Percentiles rank a stretch among this genome's conserved stretches.
Evolutionary conservation across 2,888 invertebrate genomes (phyloP).

Genomic region (Bembecia ichneumoniformis): DNA sequence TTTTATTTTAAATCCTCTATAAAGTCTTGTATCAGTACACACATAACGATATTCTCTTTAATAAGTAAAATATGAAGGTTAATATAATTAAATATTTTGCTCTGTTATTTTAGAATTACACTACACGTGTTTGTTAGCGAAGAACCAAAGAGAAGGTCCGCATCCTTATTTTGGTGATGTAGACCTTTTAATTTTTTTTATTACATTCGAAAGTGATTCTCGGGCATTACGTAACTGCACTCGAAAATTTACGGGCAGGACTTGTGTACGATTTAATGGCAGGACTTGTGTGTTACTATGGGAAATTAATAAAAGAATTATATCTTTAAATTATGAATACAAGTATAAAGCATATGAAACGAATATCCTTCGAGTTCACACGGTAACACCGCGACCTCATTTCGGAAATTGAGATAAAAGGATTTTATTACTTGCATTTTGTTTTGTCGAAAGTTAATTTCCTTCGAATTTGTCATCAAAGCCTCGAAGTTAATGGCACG

Average conservation of each 20-base stretch:
- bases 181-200: slow-evolving; percentile 34
- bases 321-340: too few species aligned
- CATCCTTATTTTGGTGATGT: slow-evolving; percentile 16
- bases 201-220: slow-evolving; percentile 61
- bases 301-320: neutral
- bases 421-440: neutral
- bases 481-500: neutral
- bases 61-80: too few species aligned
- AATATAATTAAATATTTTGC: neutral
- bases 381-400: slow-evolving; percentile 2
- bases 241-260: slow-evolving; percentile 35
- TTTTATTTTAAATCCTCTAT: too few species aligned
- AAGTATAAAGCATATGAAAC: neutral
- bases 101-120: slow-evolving; percentile 13
- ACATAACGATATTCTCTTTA: too few species aligned
- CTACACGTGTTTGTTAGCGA: slow-evolving; percentile 9
- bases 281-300: slow-evolving; percentile 10
- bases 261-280: slow-evolving; percentile 38
- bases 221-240: slow-evolving; percentile 33
- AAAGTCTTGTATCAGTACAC: too few species aligned
- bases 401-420: neutral
- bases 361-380: neutral
- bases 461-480: neutral
- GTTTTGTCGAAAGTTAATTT: neutral
- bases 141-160: slow-evolving; percentile 14